Evolutionary conservation across 1,140 invertebrate species (phyloP).

Genomic region (Listronotus oregonensis): DNA sequence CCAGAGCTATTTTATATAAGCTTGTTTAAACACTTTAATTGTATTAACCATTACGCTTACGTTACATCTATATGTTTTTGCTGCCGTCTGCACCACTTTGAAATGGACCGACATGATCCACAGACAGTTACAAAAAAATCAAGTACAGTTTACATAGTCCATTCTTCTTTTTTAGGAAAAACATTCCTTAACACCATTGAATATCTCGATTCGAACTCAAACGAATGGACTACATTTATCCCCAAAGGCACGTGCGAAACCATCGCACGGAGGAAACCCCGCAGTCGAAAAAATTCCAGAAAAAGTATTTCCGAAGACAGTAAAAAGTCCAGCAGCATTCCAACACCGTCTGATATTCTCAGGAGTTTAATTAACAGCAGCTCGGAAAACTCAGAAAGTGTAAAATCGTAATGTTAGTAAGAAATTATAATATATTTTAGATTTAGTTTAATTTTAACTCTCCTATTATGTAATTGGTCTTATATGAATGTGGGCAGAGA

Average conservation of each 20-base stretch:
- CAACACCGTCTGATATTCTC: constrained; percentile 8
- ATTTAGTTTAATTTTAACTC: too few species aligned
- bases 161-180: constrained; percentile 60
- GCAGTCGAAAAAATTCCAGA: constrained; percentile 43
- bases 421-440: too few species aligned
- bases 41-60: too few species aligned
- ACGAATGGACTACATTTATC: constrained; percentile 75
- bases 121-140: too few species aligned
- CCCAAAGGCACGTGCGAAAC: constrained; percentile 48
- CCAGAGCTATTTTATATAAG: too few species aligned
- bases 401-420: not conserved
- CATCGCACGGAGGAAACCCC: constrained; percentile 38
- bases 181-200: constrained; percentile 83
- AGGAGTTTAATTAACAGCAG: not conserved
- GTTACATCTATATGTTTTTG: too few species aligned
- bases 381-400: not conserved
- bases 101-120: too few species aligned
- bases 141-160: too few species aligned
- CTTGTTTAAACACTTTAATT: too few species aligned
- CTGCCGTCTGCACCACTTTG: too few species aligned
- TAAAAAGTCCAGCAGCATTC: constrained; percentile 11
- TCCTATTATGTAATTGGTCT: too few species aligned
- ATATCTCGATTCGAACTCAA: constrained; percentile 70
- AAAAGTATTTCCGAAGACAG: constrained; percentile 50
- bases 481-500: too few species aligned